Evolutionary conservation across 2,797 vertebrate species (phyloP).

Genomic region (Tamandua tetradactyla): DNA sequence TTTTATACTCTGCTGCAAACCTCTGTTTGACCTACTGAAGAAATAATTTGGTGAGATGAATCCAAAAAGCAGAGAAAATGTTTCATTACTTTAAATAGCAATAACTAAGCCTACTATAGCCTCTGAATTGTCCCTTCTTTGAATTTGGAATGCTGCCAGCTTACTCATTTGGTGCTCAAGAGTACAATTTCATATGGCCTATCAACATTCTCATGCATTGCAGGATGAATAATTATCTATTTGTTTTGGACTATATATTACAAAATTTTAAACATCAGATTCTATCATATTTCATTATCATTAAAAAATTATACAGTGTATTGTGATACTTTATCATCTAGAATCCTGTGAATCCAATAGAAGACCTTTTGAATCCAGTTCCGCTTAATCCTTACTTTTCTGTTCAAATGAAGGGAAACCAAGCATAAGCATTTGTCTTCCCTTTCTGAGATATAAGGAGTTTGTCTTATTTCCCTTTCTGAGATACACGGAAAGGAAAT

Average conservation of each 20-base stretch:
- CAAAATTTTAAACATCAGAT: constrained; percentile 14
- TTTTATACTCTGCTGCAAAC: too few species aligned
- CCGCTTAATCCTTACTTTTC: constrained; percentile 40
- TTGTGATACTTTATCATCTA: neutral
- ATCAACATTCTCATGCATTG: neutral
- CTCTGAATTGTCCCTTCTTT: constrained; percentile 45
- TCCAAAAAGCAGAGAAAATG: too few species aligned
- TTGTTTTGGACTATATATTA: neutral
- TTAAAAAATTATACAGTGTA: neutral
- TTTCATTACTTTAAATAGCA: constrained; percentile 72
- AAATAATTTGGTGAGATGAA: constrained; percentile 55
- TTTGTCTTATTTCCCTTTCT: neutral
- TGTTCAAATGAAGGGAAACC: constrained; percentile 36
- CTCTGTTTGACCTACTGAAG: too few species aligned
- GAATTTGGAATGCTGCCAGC: constrained; percentile 41
- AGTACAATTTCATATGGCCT: neutral
- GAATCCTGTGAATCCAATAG: neutral
- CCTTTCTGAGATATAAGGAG: neutral
- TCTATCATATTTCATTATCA: constrained; percentile 7
- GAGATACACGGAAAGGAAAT: neutral
- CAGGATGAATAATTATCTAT: neutral
- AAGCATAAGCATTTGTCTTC: neutral
- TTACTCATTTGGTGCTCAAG: constrained; percentile 42
- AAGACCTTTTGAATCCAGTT: constrained; percentile 20
- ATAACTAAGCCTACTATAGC: constrained; percentile 45